Evolutionary conservation across 37 sponge, comb jelly and placozoan genomes (phyloP).

Genomic region (Chondrosia reniformis): DNA sequence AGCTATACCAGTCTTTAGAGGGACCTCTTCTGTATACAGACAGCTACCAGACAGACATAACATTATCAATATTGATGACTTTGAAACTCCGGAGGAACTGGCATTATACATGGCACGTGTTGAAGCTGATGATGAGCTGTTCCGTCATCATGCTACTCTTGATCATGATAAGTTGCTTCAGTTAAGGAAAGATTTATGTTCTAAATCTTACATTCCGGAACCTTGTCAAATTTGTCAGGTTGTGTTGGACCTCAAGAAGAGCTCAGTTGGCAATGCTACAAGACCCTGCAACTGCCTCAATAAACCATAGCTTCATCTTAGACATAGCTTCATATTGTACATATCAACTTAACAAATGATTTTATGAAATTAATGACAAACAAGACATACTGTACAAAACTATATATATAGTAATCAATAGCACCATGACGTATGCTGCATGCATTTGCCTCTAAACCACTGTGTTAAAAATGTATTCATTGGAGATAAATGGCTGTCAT

Average conservation of each 20-base stretch:
- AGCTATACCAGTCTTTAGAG: constrained; percentile 16
- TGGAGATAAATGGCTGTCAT: not conserved
- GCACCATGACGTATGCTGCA: constrained; percentile 45
- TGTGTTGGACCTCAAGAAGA: constrained; percentile 6
- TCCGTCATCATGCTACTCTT: not conserved
- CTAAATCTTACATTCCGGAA: not conserved
- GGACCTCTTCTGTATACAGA: not conserved
- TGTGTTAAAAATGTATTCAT: constrained; percentile 36
- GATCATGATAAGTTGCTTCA: not conserved
- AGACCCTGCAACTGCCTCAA: constrained; percentile 2
- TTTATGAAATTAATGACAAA: too few species aligned
- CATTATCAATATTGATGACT: constrained; percentile 23
- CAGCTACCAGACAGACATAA: constrained; percentile 8
- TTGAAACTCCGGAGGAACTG: not conserved
- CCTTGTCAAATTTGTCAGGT: constrained; percentile 12
- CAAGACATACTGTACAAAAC: too few species aligned
- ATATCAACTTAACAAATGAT: not conserved
- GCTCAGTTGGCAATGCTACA: not conserved
- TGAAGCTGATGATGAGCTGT: not conserved
- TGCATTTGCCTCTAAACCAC: constrained; percentile 64
- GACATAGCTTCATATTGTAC: not conserved
- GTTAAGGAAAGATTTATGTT: not conserved
- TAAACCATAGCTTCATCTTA: too few species aligned
- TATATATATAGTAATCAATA: constrained; percentile 16
- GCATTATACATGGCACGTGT: not conserved